Evolutionary conservation across 1,140 invertebrate species (phyloP), one percentile per base, ranked within the genome.

Genomic region (Sycobia sp.): DNA sequence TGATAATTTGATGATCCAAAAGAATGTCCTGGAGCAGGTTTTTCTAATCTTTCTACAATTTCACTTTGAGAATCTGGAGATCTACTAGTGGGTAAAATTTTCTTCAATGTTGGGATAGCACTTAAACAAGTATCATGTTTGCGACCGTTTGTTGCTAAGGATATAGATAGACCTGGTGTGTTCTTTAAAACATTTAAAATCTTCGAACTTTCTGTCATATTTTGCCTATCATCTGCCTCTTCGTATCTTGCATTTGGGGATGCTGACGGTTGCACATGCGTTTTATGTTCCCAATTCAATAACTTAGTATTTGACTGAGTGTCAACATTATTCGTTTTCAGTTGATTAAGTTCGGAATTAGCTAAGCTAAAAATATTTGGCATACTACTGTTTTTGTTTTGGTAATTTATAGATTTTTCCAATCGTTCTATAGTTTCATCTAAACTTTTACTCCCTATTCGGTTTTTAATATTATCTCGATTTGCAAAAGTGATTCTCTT

Each of bases 51-150:
- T 36, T 71, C 69, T 20, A 11, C 50, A 51, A 51, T 38, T 54
- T 76, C 74, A 23, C 70, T 73, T 51, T 79, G 76, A n/a, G 76
- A 77, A 29, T 78, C 76, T 8, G 76, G 76, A 44, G 75, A 76
- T 57, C 70, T 72, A 67, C 73, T 76, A 7, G 73, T 67, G 10
- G 71, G 67, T 18, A 70, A 74, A 22, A 64, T 58, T 53, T 77
- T 73, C 66, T 60, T 66, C 16, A 2, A 3, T 44, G 62, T 53
- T 9, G 23, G 38, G 3, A n/a, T 54, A 23, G 36, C 41, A 14
- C 47, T n/a, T 1, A 60, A 43, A 22, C 51, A 23, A 46, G 41
- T 14, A 38, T 55, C 65, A 55, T 69, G 57, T 14, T 68, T 64
- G 47, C 62, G 65, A 7, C 55, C 62, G 10, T 70, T 75, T 10